These are phyloP conservation scores for Spodoptera littoralis DNA, from an alignment of 2,888 invertebrate genomes.

Conservation along the genomic window DNA sequence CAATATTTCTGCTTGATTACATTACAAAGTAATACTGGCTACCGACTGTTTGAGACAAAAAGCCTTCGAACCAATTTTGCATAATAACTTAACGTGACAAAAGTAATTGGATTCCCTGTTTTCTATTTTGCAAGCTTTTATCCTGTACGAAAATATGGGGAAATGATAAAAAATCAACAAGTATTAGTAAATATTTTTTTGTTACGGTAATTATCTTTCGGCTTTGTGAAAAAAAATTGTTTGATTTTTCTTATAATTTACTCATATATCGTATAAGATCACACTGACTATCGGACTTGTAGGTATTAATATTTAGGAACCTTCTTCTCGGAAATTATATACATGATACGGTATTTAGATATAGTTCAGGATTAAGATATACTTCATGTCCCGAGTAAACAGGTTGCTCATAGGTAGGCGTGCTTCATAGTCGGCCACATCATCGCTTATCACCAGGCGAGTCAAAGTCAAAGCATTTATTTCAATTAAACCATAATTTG, in stretches of 20 bases:
- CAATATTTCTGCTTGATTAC: constrained; percentile 59
- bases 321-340: too few relatives aligned
- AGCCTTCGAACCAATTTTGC: constrained; percentile 79
- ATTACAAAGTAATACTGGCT: constrained; percentile 56
- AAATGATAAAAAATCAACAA: constrained; percentile 50
- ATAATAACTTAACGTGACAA: constrained; percentile 84
- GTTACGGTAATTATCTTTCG: constrained; percentile 10
- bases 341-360: too few relatives aligned
- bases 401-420: too few relatives aligned
- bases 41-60: constrained; percentile 74
- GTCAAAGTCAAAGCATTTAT: too few relatives aligned
- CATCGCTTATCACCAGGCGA: too few relatives aligned
- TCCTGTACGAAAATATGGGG: constrained; percentile 41
- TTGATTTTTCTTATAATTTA: not conserved
- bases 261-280: not conserved
- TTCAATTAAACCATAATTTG: too few relatives aligned
- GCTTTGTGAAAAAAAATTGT: not conserved
- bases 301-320: too few relatives aligned
- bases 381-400: too few relatives aligned
- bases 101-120: constrained; percentile 81
- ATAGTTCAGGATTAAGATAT: too few relatives aligned
- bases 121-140: constrained; percentile 64
- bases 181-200: constrained; percentile 19
- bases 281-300: too few relatives aligned
- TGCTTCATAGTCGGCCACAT: too few relatives aligned